Base-by-base conservation (phyloP, 2,888 invertebrate species). In the Xylota sylvarum region DNA sequence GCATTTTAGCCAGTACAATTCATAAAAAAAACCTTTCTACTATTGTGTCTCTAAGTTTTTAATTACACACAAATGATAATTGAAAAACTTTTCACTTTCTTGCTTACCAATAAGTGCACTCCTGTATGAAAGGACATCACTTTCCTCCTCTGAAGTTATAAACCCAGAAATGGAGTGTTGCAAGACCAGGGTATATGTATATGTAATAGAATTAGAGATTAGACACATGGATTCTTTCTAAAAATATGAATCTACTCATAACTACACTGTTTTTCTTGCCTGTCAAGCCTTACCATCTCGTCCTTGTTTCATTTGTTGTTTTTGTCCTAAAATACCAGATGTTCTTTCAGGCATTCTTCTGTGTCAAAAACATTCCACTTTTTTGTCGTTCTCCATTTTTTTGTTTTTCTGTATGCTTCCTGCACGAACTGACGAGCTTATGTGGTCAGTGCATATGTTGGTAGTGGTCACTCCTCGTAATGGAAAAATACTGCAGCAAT, bases 281-380 rank as follows among this genome's bases (percentile, higher is more conserved):
- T 10, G 2, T 64, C 5, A 32, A 46, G 19, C 23, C 23, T 23
- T 19, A 32, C 56, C 10, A 19, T 27, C 12, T 46, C 19, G 35
- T 35, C 46, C 6, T 14, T 23, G n/a, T 64, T 60, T 40, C 37
- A 10, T 9, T 32, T 32, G 32, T 32, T 4, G 5, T 32, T 32
- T 60, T 52, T 35, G 35, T 12, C 40, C 50, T 50, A 30, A 82
- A 58, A 50, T 60, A 67, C 50, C 65, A 83, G 55, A 77, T 72
- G 70, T 82, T 58, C 72, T 77, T 65, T 43, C 40, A 46, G 52
- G 27, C 58, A 78, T 78, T 67, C 58, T 72, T 58, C 37, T 72
- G 37, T 70, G 76, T 76, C 76, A 70, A 76, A 82, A 82, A 58
- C 76, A 76, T 70, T 60, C 58, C 43, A 58, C 27, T 65, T 78